phyloP scores from a whole-genome alignment of 2,888 invertebrate species.

The Taphrorychus bicolor region DNA sequence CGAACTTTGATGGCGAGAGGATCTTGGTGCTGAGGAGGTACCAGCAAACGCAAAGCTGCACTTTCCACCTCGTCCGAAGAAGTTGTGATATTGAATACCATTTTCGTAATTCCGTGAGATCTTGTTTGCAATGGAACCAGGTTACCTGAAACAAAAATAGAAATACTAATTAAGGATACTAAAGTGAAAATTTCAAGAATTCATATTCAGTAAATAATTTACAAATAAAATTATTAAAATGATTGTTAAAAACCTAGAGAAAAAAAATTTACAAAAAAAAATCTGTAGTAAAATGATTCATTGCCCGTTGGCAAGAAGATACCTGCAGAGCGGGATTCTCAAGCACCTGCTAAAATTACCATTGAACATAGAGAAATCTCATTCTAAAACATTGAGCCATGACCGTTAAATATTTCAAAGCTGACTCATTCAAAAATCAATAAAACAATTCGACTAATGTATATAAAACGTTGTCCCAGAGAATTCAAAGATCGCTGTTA shows the following conservation, averaged over 20 bases:
- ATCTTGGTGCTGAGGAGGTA: conserved; percentile 49
- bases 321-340: too few species aligned
- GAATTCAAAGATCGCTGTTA: conserved; percentile 21
- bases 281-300: too few species aligned
- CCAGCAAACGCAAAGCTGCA: conserved; percentile 61
- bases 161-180: too few species aligned
- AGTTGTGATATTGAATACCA: conserved; percentile 48
- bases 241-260: too few species aligned
- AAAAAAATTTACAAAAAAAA: background rate
- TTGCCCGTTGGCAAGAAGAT: too few species aligned
- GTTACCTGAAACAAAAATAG: conserved; percentile 52
- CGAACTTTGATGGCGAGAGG: conserved; percentile 49
- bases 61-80: conserved; percentile 56
- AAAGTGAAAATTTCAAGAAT: too few species aligned
- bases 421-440: conserved; percentile 32
- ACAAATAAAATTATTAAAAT: too few species aligned
- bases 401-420: conserved; percentile 25
- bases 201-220: too few species aligned
- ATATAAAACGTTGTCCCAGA: conserved; percentile 25
- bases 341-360: too few species aligned
- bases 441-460: conserved; percentile 33
- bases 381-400: background rate
- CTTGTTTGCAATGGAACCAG: conserved; percentile 47
- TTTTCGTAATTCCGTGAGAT: conserved; percentile 46
- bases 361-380: background rate